phyloP scores from a whole-genome alignment of 2,113 vertebrate genomes.

The Cephalopholis sonnerati region DNA sequence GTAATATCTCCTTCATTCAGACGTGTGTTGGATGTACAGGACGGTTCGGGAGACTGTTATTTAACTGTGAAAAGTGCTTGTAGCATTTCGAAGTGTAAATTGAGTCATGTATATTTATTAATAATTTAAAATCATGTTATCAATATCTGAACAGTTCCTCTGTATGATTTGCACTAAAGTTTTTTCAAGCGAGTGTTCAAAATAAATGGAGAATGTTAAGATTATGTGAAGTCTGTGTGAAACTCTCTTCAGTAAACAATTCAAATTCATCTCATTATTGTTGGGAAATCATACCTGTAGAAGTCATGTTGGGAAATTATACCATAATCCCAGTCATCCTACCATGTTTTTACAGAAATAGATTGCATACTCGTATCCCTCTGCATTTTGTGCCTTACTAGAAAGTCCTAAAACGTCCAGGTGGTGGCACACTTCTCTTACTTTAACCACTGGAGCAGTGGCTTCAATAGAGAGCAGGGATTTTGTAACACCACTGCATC shows the following conservation, averaged over 20 bases:
- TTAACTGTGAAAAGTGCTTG: conserved; percentile 91
- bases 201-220: conserved; percentile 85
- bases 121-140: conserved; percentile 92
- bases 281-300: background rate
- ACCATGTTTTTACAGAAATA: background rate
- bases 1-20: conserved; percentile 37
- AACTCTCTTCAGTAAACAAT: conserved; percentile 19
- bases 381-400: background rate
- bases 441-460: background rate
- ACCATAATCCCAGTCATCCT: background rate
- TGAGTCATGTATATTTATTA: conserved; percentile 92
- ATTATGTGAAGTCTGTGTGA: conserved; percentile 37
- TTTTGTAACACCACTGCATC: conserved; percentile 17
- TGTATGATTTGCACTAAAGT: conserved; percentile 90
- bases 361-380: too few relatives aligned
- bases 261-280: background rate
- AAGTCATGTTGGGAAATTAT: background rate
- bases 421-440: conserved; percentile 66
- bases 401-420: conserved; percentile 42
- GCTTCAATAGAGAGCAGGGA: background rate
- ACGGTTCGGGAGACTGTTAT: conserved; percentile 57
- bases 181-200: conserved; percentile 83
- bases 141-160: conserved; percentile 84
- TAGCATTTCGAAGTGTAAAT: conserved; percentile 91
- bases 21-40: conserved; percentile 65